Percentiles rank a stretch among this genome's conserved stretches.
Evolutionary conservation across 2,888 invertebrate genomes (phyloP).

Genomic region (Sisyra nigra): DNA sequence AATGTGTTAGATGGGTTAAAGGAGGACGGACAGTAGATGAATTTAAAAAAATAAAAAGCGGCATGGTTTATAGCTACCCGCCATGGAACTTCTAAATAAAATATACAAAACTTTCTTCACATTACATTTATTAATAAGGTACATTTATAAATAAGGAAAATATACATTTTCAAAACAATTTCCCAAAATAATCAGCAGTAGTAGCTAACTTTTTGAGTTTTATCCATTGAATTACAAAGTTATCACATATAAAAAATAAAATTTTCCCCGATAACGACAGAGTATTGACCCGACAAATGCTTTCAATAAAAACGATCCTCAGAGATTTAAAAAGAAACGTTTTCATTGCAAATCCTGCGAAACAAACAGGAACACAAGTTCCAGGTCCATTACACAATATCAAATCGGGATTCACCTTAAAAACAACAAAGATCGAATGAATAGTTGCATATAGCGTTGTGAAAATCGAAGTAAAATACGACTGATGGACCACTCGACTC

Average conservation of each 20-base stretch:
- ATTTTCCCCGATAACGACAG: conserved; percentile 83
- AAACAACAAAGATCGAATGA: conserved; percentile 32
- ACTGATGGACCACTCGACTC: conserved; percentile 77
- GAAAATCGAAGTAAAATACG: conserved; percentile 59
- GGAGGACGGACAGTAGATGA: no score
- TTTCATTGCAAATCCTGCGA: conserved; percentile 58
- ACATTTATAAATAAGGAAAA: no score
- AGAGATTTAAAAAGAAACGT: conserved; percentile 45
- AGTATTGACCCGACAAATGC: conserved; percentile 80
- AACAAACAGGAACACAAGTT: conserved; percentile 84
- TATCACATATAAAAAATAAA: conserved; percentile 65
- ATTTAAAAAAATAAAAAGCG: no score
- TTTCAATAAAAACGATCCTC: conserved; percentile 83
- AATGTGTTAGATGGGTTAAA: no score
- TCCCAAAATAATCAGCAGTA: conserved; percentile 60
- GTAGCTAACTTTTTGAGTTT: conserved; percentile 47
- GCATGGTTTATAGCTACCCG: no score
- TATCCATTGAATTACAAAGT: conserved; percentile 89
- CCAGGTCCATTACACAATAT: conserved; percentile 92
- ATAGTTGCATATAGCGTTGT: conserved; percentile 62
- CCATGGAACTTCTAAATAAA: no score
- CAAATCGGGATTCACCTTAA: conserved; percentile 56
- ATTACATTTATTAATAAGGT: no score
- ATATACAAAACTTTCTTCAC: no score
- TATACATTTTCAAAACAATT: conserved; percentile 35